A percentile compares a stretch with the other conserved stretches of the same genome.
These are phyloP conservation scores for Rhopalosiphum maidis DNA, from an alignment of 1,140 invertebrate genomes.

Conservation along the genomic window DNA sequence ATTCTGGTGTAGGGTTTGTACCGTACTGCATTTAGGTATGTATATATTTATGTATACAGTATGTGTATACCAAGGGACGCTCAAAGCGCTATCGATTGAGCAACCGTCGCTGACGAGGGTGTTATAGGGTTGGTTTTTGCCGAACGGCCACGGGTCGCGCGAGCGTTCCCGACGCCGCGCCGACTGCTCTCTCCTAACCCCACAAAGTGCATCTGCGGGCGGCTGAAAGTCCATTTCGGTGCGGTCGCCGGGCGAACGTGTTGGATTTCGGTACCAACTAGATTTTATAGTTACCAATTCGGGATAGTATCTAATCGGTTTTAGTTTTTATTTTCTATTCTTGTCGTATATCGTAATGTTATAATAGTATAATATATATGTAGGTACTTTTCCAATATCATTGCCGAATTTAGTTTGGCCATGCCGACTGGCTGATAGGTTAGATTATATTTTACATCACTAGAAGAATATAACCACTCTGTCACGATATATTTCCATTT, in stretches of 20 bases:
- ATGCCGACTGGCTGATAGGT: constrained; percentile 18
- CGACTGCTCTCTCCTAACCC: constrained; percentile 38
- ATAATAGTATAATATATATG: not conserved
- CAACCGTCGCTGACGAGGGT: not conserved
- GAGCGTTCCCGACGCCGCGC: not conserved
- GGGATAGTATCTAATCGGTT: not conserved
- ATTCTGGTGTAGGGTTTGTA: not conserved
- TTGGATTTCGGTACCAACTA: not conserved
- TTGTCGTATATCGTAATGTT: not conserved
- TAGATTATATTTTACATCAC: not conserved
- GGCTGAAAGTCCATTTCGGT: constrained; percentile 42
- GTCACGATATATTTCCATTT: constrained; percentile 56
- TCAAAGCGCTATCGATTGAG: constrained; percentile 52
- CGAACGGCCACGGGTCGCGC: constrained; percentile 48
- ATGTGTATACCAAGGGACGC: not conserved
- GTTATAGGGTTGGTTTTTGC: constrained; percentile 12
- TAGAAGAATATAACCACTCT: not conserved
- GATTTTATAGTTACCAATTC: not conserved
- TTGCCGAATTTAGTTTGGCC: not conserved
- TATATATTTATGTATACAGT: not conserved
- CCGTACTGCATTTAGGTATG: not conserved
- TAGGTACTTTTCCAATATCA: not conserved
- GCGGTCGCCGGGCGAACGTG: constrained; percentile 48
- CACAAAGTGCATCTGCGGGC: constrained; percentile 26
- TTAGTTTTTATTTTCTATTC: not conserved